Evolutionary conservation across 2,113 vertebrate genomes (phyloP), one percentile per base, ranked within the genome.

Genomic region (Callospermophilus lateralis): DNA sequence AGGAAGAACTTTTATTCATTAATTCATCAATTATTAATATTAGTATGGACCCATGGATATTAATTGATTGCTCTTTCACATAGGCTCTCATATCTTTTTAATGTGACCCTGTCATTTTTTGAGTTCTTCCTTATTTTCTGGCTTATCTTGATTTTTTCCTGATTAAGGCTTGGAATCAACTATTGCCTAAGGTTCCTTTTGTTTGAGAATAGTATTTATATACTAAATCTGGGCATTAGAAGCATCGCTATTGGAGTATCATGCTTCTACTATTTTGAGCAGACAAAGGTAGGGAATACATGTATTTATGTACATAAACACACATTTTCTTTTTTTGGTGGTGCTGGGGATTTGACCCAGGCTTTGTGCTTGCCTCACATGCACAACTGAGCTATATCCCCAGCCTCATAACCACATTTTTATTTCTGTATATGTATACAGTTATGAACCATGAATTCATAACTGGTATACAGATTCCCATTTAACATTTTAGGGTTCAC

Each of bases 201-300:
- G 51, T 89, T 73, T 94, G 72, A 92, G 72, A 84, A 74, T 74
- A 79, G 32, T 67, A 39, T 84, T 96, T 89, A 89, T 11, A 58
- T 74, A 58, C 19, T 55, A 80, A 58, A 15, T 84, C 55, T 74
- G 26, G 15, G 37, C 11, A 51, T 15, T 19, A 72, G 37, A 79
- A 79, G 32, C 13, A 58, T 85, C 58, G 16, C 19, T 92, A 0
- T 45, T 92, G 37, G 11, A 26, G 17, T 79, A 15, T 70, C 42
- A 63, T 89, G 63, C 10, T 92, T 94, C 76, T 88, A 72, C 22
- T 89, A 9, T 94, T 70, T 88, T 55, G 12, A 96, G 34, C 63
- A 83, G 34, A 48, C 37, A 84, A 77, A 30, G 39, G 24, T 88
- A 94, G 83, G 53, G 63, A 89, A 39, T 74, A 68, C 68, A 20